Percentiles rank a stretch among this genome's conserved stretches.
Evolutionary conservation across 1,140 invertebrate genomes (phyloP).

Genomic region (Achatina immaculata): DNA sequence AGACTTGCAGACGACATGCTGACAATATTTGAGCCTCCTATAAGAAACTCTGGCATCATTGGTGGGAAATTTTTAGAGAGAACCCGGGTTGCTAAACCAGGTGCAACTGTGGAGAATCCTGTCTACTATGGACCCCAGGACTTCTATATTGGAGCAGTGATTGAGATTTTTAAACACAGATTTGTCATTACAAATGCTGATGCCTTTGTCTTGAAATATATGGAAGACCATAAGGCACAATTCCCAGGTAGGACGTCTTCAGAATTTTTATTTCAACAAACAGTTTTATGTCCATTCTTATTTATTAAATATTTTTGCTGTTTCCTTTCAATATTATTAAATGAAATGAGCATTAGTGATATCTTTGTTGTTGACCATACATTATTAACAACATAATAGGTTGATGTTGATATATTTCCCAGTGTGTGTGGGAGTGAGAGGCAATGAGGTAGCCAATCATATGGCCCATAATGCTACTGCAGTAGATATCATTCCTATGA

Average conservation of each 20-base stretch:
- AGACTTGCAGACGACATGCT: conserved; percentile 71
- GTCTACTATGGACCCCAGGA: conserved; percentile 70
- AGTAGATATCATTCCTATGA: too few relatives aligned
- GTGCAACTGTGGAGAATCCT: conserved; percentile 63
- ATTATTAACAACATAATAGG: too few relatives aligned
- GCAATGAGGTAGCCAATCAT: too few relatives aligned
- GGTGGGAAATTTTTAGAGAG: conserved; percentile 71
- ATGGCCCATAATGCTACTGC: too few relatives aligned
- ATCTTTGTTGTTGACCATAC: too few relatives aligned
- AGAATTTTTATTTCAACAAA: conserved; percentile 4
- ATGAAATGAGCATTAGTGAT: not conserved
- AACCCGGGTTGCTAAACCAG: conserved; percentile 69
- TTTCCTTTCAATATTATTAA: conserved; percentile 1
- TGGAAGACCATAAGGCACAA: conserved; percentile 67
- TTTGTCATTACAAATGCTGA: conserved; percentile 71
- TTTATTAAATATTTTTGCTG: not conserved
- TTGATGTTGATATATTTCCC: too few relatives aligned
- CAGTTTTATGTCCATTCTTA: not conserved
- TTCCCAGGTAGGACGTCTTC: conserved; percentile 59
- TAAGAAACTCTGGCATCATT: conserved; percentile 70
- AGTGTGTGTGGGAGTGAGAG: too few relatives aligned
- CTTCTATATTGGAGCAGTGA: conserved; percentile 69
- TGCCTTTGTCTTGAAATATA: conserved; percentile 70
- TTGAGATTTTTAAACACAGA: conserved; percentile 69
- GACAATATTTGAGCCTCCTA: conserved; percentile 70